Base-by-base conservation (phyloP, 2,888 invertebrate genomes). In the Sarcophaga rosellei region DNA sequence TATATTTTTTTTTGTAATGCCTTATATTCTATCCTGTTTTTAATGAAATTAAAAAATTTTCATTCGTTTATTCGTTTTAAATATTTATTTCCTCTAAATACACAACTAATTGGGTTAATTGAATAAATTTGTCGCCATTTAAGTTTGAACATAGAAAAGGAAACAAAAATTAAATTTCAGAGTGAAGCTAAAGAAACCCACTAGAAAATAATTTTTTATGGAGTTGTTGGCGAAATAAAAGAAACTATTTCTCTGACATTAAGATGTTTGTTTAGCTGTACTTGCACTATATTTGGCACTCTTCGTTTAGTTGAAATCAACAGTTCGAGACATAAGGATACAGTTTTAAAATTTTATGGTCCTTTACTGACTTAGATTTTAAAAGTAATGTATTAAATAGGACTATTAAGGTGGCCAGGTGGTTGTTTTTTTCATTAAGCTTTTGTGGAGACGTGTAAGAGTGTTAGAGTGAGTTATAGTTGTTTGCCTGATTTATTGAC, bases 51-150 rank as follows among this genome's bases (percentile, higher is more conserved):
- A 53, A 53, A 12, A 15, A 15, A 44, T 21, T 79, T 68, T 72
- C 63, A 21, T 61, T 53, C 12, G 4, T 53, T 53, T 73, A 57
- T 35, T 35, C 35, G 23, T 53, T 69, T 70, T 59, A 65, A 45
- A 61, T 57, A 61, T 68, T 68, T 61, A 15, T 57, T 59, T 35
- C 45, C 45, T n/a, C 21, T 23, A 73, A 79, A 61, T 68, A 35
- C 35, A 35, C 8, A 47, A 59, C 17, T 70, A 81, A 85, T 85
- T 72, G 72, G 75, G 78, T 82, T 82, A 85, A 85, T 85, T 81
- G 75, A 81, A 70, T 66, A 59, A 74, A 81, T 75, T 66, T 75
- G 69, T 70, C 45, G 62, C 66, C 66, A 25, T 61, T 78, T 35
- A 68, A 45, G 11, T 72, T 61, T 59, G 12, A 35, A 10, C 10